phyloP scores from a whole-genome alignment of 2,797 vertebrate genomes.

The Amazonetta brasiliensis region DNA sequence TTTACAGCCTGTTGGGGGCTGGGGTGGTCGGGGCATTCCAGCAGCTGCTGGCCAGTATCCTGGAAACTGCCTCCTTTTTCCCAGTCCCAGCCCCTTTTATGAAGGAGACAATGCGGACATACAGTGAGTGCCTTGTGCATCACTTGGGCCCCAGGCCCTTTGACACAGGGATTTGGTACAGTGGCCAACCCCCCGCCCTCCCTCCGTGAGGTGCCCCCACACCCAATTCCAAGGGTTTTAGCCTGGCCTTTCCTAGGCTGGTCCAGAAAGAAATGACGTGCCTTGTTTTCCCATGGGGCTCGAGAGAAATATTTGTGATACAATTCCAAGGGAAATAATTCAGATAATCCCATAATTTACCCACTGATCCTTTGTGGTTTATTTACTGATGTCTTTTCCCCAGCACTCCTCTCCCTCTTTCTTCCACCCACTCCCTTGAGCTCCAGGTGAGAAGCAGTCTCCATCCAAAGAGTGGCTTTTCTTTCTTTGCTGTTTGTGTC shows the following conservation, averaged over 20 bases:
- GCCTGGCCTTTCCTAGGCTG: slow-evolving; percentile 27
- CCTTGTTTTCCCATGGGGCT: background rate
- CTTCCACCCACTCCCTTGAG: background rate
- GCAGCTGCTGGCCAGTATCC: slow-evolving; percentile 79
- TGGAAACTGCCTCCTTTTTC: slow-evolving; percentile 79
- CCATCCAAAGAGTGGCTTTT: background rate
- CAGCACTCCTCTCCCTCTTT: background rate
- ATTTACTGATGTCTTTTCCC: background rate
- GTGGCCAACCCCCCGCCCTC: slow-evolving; percentile 42
- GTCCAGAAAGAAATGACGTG: background rate
- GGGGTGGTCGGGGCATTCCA: slow-evolving; percentile 83
- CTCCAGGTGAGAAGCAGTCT: background rate
- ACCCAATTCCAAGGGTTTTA: slow-evolving; percentile 40
- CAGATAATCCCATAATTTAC: slow-evolving; percentile 16
- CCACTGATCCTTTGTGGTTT: background rate
- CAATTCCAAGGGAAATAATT: background rate
- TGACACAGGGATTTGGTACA: slow-evolving; percentile 74
- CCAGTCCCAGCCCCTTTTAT: slow-evolving; percentile 79
- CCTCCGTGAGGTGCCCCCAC: slow-evolving; percentile 26
- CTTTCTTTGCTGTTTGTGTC: background rate
- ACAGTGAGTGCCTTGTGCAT: slow-evolving; percentile 83
- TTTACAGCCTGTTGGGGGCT: slow-evolving; percentile 75
- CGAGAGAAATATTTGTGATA: slow-evolving; percentile 17
- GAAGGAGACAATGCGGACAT: slow-evolving; percentile 78
- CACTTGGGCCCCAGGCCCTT: slow-evolving; percentile 77